Conservation (phyloP, 2,113 vertebrate genomes). For the Brachirus orientalis region DNA sequence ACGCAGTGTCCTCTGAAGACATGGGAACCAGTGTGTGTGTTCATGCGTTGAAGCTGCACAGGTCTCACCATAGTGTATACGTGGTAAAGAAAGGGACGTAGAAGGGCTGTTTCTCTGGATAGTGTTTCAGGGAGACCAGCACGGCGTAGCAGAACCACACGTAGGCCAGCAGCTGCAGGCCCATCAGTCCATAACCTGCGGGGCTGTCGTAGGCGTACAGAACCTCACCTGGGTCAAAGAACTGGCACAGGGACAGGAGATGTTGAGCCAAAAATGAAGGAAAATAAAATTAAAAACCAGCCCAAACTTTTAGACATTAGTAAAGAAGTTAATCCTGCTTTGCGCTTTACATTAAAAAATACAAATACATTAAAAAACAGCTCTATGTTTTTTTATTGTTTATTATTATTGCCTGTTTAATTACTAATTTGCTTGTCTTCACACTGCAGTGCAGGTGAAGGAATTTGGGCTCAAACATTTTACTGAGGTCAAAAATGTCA, state of each 20-base stretch:
- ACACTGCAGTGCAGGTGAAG: neutral
- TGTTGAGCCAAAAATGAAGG: slow-evolving; percentile 4
- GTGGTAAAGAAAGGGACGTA: slow-evolving; percentile 93
- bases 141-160: slow-evolving; percentile 95
- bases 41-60: neutral
- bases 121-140: slow-evolving; percentile 89
- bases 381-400: neutral
- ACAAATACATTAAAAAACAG: no score
- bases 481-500: no score
- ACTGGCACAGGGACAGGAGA: slow-evolving; percentile 75
- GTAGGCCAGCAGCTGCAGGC: slow-evolving; percentile 90
- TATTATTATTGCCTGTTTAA: no score
- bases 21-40: neutral
- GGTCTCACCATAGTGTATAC: slow-evolving; percentile 91
- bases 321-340: neutral
- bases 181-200: slow-evolving; percentile 90
- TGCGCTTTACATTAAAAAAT: no score
- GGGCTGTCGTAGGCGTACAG: slow-evolving; percentile 92
- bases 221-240: slow-evolving; percentile 93
- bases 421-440: slow-evolving; percentile 8
- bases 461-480: no score
- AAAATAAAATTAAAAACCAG: neutral
- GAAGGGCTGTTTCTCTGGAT: slow-evolving; percentile 92
- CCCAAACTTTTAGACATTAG: slow-evolving; percentile 1
- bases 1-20: slow-evolving; percentile 13